Evolutionary conservation across 2,888 invertebrate genomes (phyloP).

Genomic region (Nemurella pictetii): DNA sequence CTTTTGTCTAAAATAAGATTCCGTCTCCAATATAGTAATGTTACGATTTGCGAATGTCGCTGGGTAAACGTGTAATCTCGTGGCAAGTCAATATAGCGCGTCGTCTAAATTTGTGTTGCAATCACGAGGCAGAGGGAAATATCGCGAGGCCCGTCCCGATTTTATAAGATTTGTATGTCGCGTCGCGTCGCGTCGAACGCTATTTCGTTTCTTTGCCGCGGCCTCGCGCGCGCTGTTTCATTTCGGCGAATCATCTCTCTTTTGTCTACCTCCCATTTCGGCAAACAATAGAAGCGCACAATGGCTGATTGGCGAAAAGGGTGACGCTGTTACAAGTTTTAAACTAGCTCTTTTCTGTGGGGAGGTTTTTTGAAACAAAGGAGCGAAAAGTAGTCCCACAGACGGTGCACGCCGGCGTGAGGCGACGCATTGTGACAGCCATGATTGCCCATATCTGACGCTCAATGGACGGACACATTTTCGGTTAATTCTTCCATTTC

Average conservation of each 20-base stretch:
- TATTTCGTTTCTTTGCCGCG: not conserved
- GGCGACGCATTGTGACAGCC: conserved; percentile 14
- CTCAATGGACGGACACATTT: conserved; percentile 24
- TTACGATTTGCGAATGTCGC: no score
- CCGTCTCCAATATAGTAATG: not conserved
- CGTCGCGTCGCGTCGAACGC: not conserved
- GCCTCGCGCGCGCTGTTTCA: not conserved
- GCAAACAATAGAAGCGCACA: conserved; percentile 29
- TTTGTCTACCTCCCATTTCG: conserved; percentile 24
- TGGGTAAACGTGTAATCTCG: not conserved
- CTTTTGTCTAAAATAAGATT: not conserved
- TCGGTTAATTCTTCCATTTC: conserved; percentile 30
- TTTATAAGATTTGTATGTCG: not conserved
- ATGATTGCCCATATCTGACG: conserved; percentile 27
- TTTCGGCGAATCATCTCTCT: conserved; percentile 10
- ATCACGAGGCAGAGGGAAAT: not conserved
- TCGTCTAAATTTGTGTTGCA: not conserved
- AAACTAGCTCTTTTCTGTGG: conserved; percentile 27
- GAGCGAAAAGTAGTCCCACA: not conserved
- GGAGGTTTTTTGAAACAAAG: conserved; percentile 4
- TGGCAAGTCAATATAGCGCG: not conserved
- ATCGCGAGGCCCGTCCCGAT: not conserved
- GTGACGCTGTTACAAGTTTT: conserved; percentile 23
- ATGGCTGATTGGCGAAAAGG: conserved; percentile 18
- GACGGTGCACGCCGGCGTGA: not conserved